Conservation (phyloP, 2,888 invertebrate species). For the Rapana venosa region DNA sequence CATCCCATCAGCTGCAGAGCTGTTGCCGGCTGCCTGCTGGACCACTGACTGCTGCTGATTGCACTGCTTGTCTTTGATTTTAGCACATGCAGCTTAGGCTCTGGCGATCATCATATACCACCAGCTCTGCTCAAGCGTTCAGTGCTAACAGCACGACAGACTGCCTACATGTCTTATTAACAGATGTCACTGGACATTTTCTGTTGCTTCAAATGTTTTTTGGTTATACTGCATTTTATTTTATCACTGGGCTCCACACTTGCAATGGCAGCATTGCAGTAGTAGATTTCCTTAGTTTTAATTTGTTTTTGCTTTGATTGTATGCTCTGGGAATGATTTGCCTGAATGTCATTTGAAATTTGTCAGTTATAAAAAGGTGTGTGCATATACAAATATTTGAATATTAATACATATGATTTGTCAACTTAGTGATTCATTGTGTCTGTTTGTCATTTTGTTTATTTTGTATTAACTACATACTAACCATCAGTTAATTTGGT, state of each 20-base stretch:
- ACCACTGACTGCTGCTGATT: constrained; percentile 26
- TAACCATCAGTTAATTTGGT: background rate
- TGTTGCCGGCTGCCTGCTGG: background rate
- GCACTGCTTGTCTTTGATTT: constrained; percentile 37
- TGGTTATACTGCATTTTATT: background rate
- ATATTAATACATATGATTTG: background rate
- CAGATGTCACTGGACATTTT: background rate
- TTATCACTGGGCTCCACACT: background rate
- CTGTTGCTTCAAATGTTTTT: background rate
- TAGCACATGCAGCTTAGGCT: constrained; percentile 10
- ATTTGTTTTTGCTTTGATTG: background rate
- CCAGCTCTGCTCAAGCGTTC: background rate
- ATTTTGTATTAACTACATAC: background rate
- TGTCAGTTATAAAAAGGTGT: background rate
- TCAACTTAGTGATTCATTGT: background rate
- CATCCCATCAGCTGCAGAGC: constrained; percentile 17
- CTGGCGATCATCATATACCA: constrained; percentile 11
- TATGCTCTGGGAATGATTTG: background rate
- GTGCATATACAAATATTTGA: background rate
- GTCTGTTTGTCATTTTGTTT: background rate
- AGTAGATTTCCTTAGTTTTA: background rate
- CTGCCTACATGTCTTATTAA: background rate
- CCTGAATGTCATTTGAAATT: background rate
- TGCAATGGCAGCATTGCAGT: background rate
- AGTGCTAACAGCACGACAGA: constrained; percentile 13